Conservation (phyloP, 1,140 invertebrate species). For the Drosophila chauvacae region DNA sequence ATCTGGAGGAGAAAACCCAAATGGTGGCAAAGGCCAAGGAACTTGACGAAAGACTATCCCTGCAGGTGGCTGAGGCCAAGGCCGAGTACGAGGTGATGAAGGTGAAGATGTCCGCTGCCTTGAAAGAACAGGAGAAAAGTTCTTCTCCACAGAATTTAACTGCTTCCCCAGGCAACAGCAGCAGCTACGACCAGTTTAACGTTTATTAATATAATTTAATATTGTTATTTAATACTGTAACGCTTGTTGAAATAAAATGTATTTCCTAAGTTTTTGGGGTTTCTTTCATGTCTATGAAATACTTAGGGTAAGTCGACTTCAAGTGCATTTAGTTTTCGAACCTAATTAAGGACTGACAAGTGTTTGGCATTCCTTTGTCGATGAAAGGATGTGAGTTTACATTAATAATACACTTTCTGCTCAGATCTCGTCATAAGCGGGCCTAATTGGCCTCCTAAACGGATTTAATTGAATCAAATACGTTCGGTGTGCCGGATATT, state of each 20-base stretch:
- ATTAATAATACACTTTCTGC: background rate
- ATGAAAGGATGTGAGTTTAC: background rate
- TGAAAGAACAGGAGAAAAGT: constrained; percentile 85
- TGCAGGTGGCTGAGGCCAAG: constrained; percentile 86
- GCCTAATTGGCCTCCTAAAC: constrained; percentile 32
- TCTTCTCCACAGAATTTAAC: background rate
- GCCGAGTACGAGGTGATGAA: constrained; percentile 87
- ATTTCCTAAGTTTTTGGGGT: background rate
- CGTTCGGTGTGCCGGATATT: constrained; percentile 20
- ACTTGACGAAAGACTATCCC: constrained; percentile 86
- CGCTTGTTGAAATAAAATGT: background rate
- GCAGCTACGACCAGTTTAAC: background rate
- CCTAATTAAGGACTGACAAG: background rate
- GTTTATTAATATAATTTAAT: too few relatives aligned
- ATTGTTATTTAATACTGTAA: too few relatives aligned
- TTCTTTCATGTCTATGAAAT: too few relatives aligned
- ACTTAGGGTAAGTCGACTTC: too few relatives aligned
- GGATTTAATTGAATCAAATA: constrained; percentile 67
- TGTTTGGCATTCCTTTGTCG: background rate
- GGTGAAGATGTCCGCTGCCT: constrained; percentile 85
- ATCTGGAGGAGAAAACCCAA: constrained; percentile 87
- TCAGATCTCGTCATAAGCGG: constrained; percentile 5
- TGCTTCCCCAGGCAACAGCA: background rate
- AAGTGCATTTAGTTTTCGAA: background rate
- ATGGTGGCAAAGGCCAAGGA: constrained; percentile 86